A percentile compares a stretch with the other conserved stretches of the same genome.
Conservation (phyloP, 2,888 invertebrate genomes). For the Leptopilina drosophilae region DNA sequence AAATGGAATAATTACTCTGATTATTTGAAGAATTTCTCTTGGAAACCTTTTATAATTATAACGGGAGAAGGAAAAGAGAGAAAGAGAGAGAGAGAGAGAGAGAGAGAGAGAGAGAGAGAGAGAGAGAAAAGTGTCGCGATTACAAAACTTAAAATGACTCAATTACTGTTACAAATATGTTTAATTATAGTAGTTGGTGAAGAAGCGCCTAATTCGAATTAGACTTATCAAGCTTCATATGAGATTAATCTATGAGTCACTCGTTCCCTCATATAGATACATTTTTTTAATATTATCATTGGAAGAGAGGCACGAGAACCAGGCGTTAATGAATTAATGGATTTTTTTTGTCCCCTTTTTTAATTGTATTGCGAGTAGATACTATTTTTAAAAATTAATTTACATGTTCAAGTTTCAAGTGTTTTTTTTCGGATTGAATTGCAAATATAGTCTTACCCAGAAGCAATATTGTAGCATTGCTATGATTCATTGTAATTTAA, state of each 20-base stretch:
- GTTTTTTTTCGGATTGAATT: too few relatives aligned
- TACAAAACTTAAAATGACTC: slow-evolving; percentile 30
- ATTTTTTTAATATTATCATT: slow-evolving; percentile 11
- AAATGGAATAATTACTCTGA: slow-evolving; percentile 13
- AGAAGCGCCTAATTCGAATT: slow-evolving; percentile 40
- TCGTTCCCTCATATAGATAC: slow-evolving; percentile 8
- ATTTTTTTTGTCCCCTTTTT: not conserved
- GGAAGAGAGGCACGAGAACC: not conserved
- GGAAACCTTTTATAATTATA: too few relatives aligned
- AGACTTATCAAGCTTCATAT: slow-evolving; percentile 32
- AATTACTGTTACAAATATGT: slow-evolving; percentile 24
- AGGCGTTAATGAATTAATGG: slow-evolving; percentile 20
- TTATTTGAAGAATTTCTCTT: not conserved
- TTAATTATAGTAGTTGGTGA: slow-evolving; percentile 8
- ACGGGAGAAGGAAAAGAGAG: too few relatives aligned
- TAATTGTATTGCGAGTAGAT: not conserved
- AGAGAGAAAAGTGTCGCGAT: slow-evolving; percentile 7
- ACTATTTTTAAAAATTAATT: too few relatives aligned
- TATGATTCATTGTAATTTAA: too few relatives aligned
- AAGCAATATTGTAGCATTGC: too few relatives aligned
- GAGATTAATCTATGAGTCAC: slow-evolving; percentile 38
- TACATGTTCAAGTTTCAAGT: too few relatives aligned
- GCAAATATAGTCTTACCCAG: too few relatives aligned
- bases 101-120: too few relatives aligned
- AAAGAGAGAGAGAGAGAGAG: not conserved